Evolutionary conservation across 2,113 vertebrate genomes (phyloP).

Genomic region (Ascaphus truei): DNA sequence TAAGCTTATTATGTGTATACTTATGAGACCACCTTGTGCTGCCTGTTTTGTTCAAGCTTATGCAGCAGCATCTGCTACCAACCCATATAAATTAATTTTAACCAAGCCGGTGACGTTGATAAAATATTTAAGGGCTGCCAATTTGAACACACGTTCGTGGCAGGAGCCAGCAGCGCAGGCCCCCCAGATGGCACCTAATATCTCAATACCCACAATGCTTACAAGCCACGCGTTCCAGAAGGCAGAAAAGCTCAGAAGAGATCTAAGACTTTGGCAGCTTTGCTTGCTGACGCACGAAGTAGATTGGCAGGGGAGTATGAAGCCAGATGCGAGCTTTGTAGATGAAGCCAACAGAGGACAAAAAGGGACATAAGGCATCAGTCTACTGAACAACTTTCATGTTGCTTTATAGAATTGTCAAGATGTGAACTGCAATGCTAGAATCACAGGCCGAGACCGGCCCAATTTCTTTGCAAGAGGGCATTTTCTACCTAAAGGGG

Average conservation of each 20-base stretch:
- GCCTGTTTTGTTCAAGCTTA: slow-evolving; percentile 16
- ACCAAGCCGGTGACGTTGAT: slow-evolving; percentile 20
- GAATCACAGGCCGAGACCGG: too few species aligned
- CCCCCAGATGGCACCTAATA: slow-evolving; percentile 33
- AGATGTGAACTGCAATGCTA: too few species aligned
- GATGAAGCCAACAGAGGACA: slow-evolving; percentile 24
- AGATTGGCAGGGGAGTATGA: slow-evolving; percentile 26
- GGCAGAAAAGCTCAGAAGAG: slow-evolving; percentile 28
- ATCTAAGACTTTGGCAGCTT: slow-evolving; percentile 33
- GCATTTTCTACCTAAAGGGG: too few species aligned
- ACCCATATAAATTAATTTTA: slow-evolving; percentile 27
- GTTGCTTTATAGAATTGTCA: neutral
- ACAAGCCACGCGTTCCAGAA: slow-evolving; percentile 16
- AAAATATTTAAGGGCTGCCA: slow-evolving; percentile 30
- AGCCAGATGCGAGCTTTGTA: slow-evolving; percentile 33
- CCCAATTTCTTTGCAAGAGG: too few species aligned
- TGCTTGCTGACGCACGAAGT: slow-evolving; percentile 33
- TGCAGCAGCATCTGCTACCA: slow-evolving; percentile 22
- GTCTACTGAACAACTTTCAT: slow-evolving; percentile 20
- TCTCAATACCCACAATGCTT: slow-evolving; percentile 11
- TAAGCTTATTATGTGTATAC: slow-evolving; percentile 28
- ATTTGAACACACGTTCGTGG: slow-evolving; percentile 10
- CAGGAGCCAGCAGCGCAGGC: slow-evolving; percentile 5
- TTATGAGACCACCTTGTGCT: slow-evolving; percentile 25
- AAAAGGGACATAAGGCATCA: slow-evolving; percentile 14